Evolutionary conservation across 2,888 invertebrate genomes (phyloP), one percentile per base, ranked within the genome.

Genomic region (Nephrocerus scutellatus): DNA sequence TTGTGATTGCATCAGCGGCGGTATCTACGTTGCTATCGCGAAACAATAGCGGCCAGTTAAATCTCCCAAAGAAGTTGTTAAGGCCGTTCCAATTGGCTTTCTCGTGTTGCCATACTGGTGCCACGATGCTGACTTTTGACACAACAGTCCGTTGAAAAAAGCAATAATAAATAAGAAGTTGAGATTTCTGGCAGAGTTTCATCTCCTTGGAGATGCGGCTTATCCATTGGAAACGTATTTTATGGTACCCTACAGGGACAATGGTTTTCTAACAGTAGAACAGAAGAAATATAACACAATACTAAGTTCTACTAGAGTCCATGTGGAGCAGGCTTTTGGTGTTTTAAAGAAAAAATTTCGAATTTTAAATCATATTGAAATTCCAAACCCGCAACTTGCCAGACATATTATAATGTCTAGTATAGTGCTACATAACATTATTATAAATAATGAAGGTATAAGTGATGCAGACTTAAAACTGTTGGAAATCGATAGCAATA

Each of bases 281-380:
- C 32, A 46, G 26, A 44, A 20, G 16, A 39, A 24, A 37, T 44
- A 30, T 13, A 44, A 43, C 21, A 41, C 13, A 13, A 31, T 33
- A 36, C 31, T 39, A 32, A 39, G 32, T 30, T 47, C 47, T 8
- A 40, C 38, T 14, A 37, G 40, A 30, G 44, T 47, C 9, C 30
- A 35, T 37, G 37, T 43, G 15, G 43, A 43, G 22, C 43, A 47
- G 24, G 44, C 43, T 19, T 47, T 47, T 36, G 43, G 41, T 20
- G 21, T 44, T 12, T 43, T 40, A 22, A 47, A 38, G 22, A 35
- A 44, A 35, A 44, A 37, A 22, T 43, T 34, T 37, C 20, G 42
- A 30, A 39, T 41, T 23, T 24, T 43, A 24, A 41, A 43, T 16
- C 36, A 36, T 33, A 30, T 47, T 25, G 37, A 44, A 21, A 35